A percentile compares a stretch with the other conserved stretches of the same genome.
These are phyloP conservation scores for Ceyx cyanopectus DNA, from an alignment of 2,113 vertebrate species.

Conservation along the genomic window DNA sequence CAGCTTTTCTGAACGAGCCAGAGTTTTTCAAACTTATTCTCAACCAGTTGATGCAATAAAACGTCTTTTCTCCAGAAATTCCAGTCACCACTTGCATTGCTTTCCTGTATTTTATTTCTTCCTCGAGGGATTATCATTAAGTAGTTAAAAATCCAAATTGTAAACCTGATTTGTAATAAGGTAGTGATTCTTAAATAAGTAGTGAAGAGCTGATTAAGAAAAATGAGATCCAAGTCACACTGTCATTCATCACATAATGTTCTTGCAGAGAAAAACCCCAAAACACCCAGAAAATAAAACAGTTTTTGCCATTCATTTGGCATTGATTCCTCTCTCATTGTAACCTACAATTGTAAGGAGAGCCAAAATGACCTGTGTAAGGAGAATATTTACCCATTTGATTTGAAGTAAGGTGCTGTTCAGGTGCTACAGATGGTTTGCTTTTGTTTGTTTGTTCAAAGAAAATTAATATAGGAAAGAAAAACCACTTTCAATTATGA, in stretches of 20 bases:
- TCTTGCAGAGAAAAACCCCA: not conserved
- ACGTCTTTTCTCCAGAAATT: not conserved
- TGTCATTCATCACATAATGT: not conserved
- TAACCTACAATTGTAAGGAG: not conserved
- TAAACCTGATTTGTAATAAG: not conserved
- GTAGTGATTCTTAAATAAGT: not conserved
- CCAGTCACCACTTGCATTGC: not conserved
- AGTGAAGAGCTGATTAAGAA: not conserved
- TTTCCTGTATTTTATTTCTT: conserved; percentile 1
- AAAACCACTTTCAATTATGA: not conserved
- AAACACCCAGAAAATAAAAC: not conserved
- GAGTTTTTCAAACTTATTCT: not conserved
- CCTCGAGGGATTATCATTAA: not conserved
- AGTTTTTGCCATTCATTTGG: not conserved
- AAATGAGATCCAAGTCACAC: not conserved
- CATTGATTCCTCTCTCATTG: not conserved
- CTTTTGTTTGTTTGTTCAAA: not conserved
- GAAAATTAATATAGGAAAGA: not conserved
- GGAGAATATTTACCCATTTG: not conserved
- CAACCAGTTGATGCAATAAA: not conserved
- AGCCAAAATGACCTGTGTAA: not conserved
- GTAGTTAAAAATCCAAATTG: not conserved
- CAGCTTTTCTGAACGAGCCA: not conserved
- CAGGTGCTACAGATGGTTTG: not conserved
- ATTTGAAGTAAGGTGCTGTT: not conserved